phyloP scores from a whole-genome alignment of 2,797 vertebrate species.

The Meda fulgida region DNA sequence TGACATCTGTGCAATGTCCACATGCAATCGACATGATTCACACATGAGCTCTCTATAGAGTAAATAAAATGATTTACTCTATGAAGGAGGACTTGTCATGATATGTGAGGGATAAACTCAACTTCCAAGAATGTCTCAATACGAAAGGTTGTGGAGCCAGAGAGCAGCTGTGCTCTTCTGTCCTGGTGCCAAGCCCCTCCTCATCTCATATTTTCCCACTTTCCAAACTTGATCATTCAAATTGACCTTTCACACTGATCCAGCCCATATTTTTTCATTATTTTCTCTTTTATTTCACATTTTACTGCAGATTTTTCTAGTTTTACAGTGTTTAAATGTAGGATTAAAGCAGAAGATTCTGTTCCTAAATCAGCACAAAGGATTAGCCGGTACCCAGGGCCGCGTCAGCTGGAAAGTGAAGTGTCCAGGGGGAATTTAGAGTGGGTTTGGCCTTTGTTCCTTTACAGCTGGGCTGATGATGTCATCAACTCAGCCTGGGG shows the following conservation, averaged over 20 bases:
- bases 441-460: constrained; percentile 46
- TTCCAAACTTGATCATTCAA: constrained; percentile 15
- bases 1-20: constrained; percentile 21
- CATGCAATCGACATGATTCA: constrained; percentile 7
- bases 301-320: constrained; percentile 17
- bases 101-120: constrained; percentile 42
- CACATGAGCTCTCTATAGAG: not conserved
- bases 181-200: constrained; percentile 13
- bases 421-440: constrained; percentile 38
- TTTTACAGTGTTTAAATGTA: not conserved
- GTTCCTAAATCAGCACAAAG: constrained; percentile 26
- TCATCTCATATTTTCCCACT: constrained; percentile 19
- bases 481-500: constrained; percentile 58
- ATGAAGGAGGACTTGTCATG: constrained; percentile 23
- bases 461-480: constrained; percentile 59
- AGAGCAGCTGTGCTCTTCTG: constrained; percentile 30
- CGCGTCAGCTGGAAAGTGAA: constrained; percentile 33
- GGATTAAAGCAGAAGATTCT: not conserved
- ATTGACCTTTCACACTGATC: constrained; percentile 17
- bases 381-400: constrained; percentile 6
- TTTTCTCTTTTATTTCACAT: constrained; percentile 14
- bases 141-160: constrained; percentile 30
- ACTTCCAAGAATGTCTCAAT: constrained; percentile 40
- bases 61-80: constrained; percentile 40
- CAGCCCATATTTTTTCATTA: constrained; percentile 23